Evolutionary conservation across 1,140 invertebrate genomes (phyloP).

Genomic region (Rhagoletis pomonella): DNA sequence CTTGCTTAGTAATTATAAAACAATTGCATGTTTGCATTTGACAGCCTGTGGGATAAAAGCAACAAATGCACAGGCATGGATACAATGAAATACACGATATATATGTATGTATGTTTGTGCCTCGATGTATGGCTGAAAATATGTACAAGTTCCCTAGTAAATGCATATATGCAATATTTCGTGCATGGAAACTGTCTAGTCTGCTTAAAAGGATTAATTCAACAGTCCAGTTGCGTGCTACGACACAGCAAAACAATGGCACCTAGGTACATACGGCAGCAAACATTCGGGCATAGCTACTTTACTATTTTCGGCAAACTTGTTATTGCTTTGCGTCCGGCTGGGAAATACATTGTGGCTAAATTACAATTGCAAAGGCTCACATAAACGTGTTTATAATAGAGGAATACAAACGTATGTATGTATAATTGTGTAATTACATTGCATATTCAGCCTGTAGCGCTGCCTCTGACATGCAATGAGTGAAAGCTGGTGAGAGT

Average conservation of each 20-base stretch:
- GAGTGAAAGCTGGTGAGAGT: constrained; percentile 14
- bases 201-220: constrained; percentile 21
- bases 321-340: neutral
- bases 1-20: neutral
- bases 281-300: too few relatives aligned
- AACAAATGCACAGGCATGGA: neutral
- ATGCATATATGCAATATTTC: neutral
- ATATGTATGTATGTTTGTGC: neutral
- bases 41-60: neutral
- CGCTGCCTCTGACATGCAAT: neutral
- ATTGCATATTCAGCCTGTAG: neutral
- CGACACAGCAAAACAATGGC: too few relatives aligned
- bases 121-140: too few relatives aligned
- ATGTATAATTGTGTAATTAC: too few relatives aligned
- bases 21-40: neutral
- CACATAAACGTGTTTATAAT: neutral
- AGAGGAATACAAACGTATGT: too few relatives aligned
- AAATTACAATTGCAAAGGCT: neutral
- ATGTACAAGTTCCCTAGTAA: neutral
- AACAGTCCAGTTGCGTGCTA: neutral
- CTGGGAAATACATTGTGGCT: neutral
- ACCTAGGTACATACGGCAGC: too few relatives aligned
- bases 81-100: neutral
- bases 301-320: neutral
- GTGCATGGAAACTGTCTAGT: constrained; percentile 21